Percentiles rank a stretch among this genome's conserved stretches.
These are phyloP conservation scores for Nestor notabilis DNA, from an alignment of 2,113 vertebrate genomes.

Conservation along the genomic window DNA sequence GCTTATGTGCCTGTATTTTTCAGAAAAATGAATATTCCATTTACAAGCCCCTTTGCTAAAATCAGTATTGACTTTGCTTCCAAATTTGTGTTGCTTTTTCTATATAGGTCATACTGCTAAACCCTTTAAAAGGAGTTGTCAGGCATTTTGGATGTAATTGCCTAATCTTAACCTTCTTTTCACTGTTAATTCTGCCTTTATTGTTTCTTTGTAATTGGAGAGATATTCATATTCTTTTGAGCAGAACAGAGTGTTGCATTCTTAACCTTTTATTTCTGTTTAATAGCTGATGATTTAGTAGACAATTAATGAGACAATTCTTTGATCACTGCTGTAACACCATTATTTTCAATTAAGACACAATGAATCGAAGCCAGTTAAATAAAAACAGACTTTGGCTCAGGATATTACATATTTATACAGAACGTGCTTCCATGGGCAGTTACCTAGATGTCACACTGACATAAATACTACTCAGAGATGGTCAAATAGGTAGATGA, in stretches of 20 bases:
- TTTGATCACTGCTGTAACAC: constrained; percentile 22
- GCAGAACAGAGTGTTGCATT: constrained; percentile 4
- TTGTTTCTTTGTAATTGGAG: constrained; percentile 45
- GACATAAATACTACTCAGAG: neutral
- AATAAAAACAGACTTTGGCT: neutral
- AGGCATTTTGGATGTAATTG: constrained; percentile 50
- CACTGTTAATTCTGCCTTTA: constrained; percentile 42
- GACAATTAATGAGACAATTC: neutral
- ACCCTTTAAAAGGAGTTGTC: neutral
- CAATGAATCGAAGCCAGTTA: neutral
- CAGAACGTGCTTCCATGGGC: neutral
- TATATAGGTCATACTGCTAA: neutral
- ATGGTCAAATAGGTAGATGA: neutral
- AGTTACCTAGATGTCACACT: neutral
- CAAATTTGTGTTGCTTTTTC: neutral
- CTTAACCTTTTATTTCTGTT: constrained; percentile 54
- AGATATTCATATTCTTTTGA: constrained; percentile 27
- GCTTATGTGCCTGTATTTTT: neutral
- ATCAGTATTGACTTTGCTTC: constrained; percentile 18
- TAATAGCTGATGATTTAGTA: constrained; percentile 60
- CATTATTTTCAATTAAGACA: constrained; percentile 36
- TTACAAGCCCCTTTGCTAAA: constrained; percentile 33
- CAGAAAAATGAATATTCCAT: neutral
- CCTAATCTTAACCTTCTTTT: constrained; percentile 55
- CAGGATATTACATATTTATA: neutral